Base-by-base conservation (phyloP, 2,888 invertebrate genomes). In the Trichogramma dendrolimi region DNA sequence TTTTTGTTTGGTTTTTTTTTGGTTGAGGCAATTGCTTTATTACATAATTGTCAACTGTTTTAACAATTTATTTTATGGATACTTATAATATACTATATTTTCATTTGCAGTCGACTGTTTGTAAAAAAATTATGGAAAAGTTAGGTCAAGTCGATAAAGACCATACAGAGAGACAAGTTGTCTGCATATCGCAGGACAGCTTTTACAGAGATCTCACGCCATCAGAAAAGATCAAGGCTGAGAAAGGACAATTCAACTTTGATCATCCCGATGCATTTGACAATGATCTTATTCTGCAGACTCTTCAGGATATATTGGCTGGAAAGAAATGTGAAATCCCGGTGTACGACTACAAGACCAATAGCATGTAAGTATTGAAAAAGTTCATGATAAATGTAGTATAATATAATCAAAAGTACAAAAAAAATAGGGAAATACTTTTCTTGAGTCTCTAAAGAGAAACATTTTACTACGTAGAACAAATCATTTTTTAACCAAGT, bases 231-330 rank as follows among this genome's bases (percentile, higher is more conserved):
- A 80, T 86, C 0, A 88, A 89, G 69, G 94, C 94, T 4, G 90
- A 91, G 63, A 87, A 89, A 58, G 98, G 98, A 41, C 88, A 91
- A 71, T 99, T 92, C 78, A 97, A 99, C 82, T 99, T 99, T 80
- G 99, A 99, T 80, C 99, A 99, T 82, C 99, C 99, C 0, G 95
- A 94, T 80, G 96, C 98, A 0, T 95, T 98, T 79, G 93, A 99
- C 78, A 91, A 94, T 75, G 89, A 90, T 60, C 83, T 94, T 40
- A 89, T 98, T 77, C 83, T 87, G 55, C 84, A 88, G 54, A 91
- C 92, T 0, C 80, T 99, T 51, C 85, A 85, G 69, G 89, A 92
- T 71, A 91, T 99, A 67, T 82, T 93, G 14, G 87, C 86, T 62
- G 96, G 96, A 1, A 87, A 90, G 70, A 90, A 90, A 72, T 95